phyloP scores from a whole-genome alignment of 2,797 vertebrate species.

The Lepilemur ruficaudatus region DNA sequence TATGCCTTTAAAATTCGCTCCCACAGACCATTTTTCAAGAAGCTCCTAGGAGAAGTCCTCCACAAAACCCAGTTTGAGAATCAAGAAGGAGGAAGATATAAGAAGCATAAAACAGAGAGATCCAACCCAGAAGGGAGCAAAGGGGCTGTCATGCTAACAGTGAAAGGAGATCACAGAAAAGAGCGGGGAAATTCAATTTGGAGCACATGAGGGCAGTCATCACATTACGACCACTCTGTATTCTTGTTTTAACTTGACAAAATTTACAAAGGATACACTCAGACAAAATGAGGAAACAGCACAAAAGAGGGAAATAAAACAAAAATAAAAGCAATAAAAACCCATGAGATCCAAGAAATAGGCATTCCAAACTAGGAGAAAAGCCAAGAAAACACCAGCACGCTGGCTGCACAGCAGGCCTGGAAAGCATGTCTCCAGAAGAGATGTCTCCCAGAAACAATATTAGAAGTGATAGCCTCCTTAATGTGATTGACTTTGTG shows the following conservation, averaged over 20 bases:
- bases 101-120: neutral
- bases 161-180: neutral
- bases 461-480: constrained; percentile 2
- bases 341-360: neutral
- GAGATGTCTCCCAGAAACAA: neutral
- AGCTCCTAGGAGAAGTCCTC: neutral
- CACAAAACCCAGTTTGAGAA: neutral
- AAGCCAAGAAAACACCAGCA: neutral
- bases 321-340: neutral
- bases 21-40: neutral
- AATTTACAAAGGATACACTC: neutral
- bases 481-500: neutral
- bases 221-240: neutral
- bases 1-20: neutral
- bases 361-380: neutral
- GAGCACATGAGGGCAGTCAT: neutral
- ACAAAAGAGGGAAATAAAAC: neutral
- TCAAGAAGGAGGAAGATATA: neutral
- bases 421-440: neutral
- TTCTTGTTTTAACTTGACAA: neutral
- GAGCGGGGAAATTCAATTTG: neutral
- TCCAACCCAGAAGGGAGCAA: neutral
- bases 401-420: neutral
- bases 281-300: neutral
- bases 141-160: neutral